Evolutionary conservation across 2,113 vertebrate genomes (phyloP).

Genomic region (Chloropsis hardwickii): DNA sequence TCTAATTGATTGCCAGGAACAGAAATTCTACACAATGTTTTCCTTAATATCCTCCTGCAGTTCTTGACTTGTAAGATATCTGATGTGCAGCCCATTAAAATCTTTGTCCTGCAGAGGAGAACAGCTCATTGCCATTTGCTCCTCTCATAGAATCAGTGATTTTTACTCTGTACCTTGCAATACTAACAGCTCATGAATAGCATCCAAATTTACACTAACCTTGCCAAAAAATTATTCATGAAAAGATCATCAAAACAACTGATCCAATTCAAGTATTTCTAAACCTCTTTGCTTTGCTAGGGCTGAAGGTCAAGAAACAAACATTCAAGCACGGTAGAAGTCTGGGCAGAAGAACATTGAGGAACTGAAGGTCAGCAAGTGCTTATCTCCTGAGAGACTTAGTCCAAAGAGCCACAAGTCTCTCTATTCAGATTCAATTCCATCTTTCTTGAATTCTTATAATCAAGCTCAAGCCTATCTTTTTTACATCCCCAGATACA

Average conservation of each 20-base stretch:
- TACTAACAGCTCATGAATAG: background rate
- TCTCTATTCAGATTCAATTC: slow-evolving; percentile 29
- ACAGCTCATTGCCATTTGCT: background rate
- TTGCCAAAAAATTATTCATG: slow-evolving; percentile 33
- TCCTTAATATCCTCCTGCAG: background rate
- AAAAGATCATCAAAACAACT: slow-evolving; percentile 23
- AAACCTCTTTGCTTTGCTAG: slow-evolving; percentile 12
- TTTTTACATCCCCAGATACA: slow-evolving; percentile 41
- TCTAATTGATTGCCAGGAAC: background rate
- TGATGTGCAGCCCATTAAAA: background rate
- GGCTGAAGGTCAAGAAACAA: slow-evolving; percentile 46
- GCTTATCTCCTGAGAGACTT: slow-evolving; percentile 16
- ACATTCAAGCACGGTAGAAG: background rate
- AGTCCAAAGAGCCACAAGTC: background rate
- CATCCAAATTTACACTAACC: slow-evolving; percentile 20
- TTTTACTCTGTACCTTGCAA: slow-evolving; percentile 17
- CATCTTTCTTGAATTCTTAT: slow-evolving; percentile 20
- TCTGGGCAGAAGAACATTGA: background rate
- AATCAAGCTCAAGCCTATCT: slow-evolving; percentile 43
- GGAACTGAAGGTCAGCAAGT: slow-evolving; percentile 28
- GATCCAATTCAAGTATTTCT: slow-evolving; percentile 31
- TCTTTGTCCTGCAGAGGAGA: background rate
- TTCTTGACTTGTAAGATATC: background rate
- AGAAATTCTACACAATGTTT: background rate
- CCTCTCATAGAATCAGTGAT: background rate